phyloP scores from a whole-genome alignment of 2,797 vertebrate genomes.

The Psittacula derbiana region DNA sequence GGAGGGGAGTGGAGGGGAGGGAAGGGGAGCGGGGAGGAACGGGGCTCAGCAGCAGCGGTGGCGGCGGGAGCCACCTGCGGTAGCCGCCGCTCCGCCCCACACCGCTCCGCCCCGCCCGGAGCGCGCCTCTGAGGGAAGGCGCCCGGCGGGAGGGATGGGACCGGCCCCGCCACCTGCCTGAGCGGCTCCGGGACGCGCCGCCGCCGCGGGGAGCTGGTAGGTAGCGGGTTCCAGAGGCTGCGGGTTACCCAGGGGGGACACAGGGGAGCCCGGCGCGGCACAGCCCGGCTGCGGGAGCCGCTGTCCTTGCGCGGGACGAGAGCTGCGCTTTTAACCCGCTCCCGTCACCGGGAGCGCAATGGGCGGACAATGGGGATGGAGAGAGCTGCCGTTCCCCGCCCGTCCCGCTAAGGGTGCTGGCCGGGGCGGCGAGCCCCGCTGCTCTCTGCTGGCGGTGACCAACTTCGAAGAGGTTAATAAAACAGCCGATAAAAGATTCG shows the following conservation, averaged over 20 bases:
- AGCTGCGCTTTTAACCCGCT: neutral
- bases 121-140: neutral
- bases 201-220: neutral
- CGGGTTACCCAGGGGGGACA: neutral
- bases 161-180: slow-evolving; percentile 16
- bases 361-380: neutral
- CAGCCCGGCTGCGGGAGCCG: neutral
- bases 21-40: neutral
- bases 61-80: neutral
- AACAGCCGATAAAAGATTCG: neutral
- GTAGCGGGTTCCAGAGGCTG: neutral
- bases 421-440: neutral
- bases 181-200: neutral
- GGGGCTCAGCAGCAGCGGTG: neutral
- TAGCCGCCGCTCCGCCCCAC: neutral
- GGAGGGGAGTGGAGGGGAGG: neutral
- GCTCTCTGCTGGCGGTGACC: neutral
- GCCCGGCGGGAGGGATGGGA: slow-evolving; percentile 8
- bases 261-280: neutral
- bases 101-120: neutral
- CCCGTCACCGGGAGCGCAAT: neutral
- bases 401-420: neutral
- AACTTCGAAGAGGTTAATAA: neutral
- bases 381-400: neutral
- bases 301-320: neutral